These are phyloP conservation scores for Sebastes fasciatus DNA, from an alignment of 2,113 vertebrate genomes.

Conservation along the genomic window DNA sequence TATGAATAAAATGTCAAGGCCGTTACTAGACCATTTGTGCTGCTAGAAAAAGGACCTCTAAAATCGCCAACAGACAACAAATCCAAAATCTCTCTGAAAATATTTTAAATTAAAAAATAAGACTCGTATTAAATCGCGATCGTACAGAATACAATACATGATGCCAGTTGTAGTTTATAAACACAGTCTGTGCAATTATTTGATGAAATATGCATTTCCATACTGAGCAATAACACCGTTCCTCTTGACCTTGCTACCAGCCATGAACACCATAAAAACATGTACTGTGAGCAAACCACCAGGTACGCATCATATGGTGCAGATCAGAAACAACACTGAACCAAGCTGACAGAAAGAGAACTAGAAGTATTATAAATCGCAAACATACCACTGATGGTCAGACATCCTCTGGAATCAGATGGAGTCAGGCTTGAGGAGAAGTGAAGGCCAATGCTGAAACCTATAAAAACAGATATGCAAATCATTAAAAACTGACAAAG, in stretches of 20 bases:
- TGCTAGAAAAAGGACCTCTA: conserved; percentile 2
- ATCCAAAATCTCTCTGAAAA: neutral
- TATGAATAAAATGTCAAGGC: conserved; percentile 13
- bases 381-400: conserved; percentile 78
- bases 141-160: neutral
- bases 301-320: neutral
- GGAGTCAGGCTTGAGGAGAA: conserved; percentile 77
- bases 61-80: conserved; percentile 7
- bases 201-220: conserved; percentile 1
- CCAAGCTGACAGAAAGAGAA: conserved; percentile 45
- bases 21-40: neutral
- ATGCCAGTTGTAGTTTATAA: neutral
- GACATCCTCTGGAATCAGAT: conserved; percentile 76
- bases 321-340: conserved; percentile 20
- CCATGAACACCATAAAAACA: neutral
- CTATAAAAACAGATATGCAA: conserved; percentile 68
- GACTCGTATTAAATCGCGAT: neutral
- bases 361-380: conserved; percentile 68
- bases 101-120: conserved; percentile 4
- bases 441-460: conserved; percentile 79
- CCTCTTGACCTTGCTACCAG: neutral
- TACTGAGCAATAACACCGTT: neutral
- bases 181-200: neutral
- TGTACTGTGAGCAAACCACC: conserved; percentile 3
- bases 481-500: conserved; percentile 66